Evolutionary conservation across 2,888 invertebrate genomes (phyloP).

Genomic region (Dicyrtomina minuta): DNA sequence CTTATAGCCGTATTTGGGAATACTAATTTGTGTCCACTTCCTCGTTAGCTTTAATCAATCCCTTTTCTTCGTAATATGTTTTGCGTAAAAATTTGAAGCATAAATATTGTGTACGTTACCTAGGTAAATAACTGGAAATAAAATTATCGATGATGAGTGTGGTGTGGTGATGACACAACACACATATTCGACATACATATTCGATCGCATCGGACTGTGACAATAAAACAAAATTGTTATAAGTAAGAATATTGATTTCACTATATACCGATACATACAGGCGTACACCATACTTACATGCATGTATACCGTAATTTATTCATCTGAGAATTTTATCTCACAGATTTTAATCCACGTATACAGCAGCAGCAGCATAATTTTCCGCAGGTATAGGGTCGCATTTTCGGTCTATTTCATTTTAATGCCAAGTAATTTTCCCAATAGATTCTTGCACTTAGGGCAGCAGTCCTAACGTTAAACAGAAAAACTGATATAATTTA

Average conservation of each 20-base stretch:
- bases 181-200: conserved; percentile 74
- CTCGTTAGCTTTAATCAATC: too few relatives aligned
- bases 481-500: too few relatives aligned
- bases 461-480: conserved; percentile 65
- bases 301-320: not conserved
- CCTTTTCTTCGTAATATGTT: too few relatives aligned
- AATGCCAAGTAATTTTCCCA: conserved; percentile 76
- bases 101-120: too few relatives aligned
- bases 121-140: too few relatives aligned
- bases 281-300: too few relatives aligned
- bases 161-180: too few relatives aligned
- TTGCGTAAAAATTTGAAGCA: too few relatives aligned
- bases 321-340: conserved; percentile 43
- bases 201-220: conserved; percentile 74
- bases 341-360: conserved; percentile 59
- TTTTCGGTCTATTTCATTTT: conserved; percentile 68
- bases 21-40: too few relatives aligned
- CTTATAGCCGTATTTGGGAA: too few relatives aligned
- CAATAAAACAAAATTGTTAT: too few relatives aligned
- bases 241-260: conserved; percentile 9
- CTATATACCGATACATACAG: not conserved
- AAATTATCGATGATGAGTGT: too few relatives aligned
- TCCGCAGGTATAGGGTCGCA: conserved; percentile 70
- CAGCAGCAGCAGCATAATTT: conserved; percentile 70
- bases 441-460: conserved; percentile 75